phyloP scores from a whole-genome alignment of 2,888 invertebrate genomes.

The Morinoia aosen region DNA sequence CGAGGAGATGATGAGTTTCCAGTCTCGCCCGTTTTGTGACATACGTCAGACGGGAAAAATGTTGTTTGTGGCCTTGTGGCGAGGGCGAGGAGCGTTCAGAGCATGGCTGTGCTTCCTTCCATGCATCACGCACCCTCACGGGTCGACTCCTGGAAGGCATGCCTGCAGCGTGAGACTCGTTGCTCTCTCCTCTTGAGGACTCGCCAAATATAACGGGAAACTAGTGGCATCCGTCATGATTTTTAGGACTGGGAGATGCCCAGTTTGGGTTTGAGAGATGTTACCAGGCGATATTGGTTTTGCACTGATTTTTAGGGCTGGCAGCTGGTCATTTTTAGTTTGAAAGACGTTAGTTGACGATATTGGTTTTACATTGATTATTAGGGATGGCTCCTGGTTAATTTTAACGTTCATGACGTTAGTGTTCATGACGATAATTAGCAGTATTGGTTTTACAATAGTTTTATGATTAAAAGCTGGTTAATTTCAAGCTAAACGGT shows the following conservation, averaged over 20 bases:
- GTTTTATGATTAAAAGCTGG: too few relatives aligned
- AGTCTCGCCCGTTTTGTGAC: slow-evolving; percentile 17
- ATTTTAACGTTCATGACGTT: too few relatives aligned
- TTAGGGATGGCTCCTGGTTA: too few relatives aligned
- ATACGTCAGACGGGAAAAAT: slow-evolving; percentile 12
- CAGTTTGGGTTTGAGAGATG: not conserved
- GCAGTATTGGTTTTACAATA: too few relatives aligned
- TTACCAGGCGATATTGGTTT: not conserved
- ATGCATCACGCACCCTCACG: not conserved
- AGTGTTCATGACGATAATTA: too few relatives aligned
- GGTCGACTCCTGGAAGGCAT: not conserved
- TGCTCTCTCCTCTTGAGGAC: not conserved
- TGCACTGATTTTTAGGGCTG: too few relatives aligned
- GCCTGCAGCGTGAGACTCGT: not conserved
- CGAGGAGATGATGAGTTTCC: slow-evolving; percentile 17
- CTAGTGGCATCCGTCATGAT: not conserved
- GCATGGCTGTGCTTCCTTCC: slow-evolving; percentile 12
- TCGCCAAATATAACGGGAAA: not conserved
- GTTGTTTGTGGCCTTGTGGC: not conserved
- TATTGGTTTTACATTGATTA: not conserved
- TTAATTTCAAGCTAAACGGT: too few relatives aligned
- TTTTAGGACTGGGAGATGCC: not conserved
- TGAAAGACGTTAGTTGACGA: not conserved
- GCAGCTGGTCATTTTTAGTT: not conserved
- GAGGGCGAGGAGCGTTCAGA: not conserved